Evolutionary conservation across 1,140 invertebrate species (phyloP).

Genomic region (Drosophila takahashii): DNA sequence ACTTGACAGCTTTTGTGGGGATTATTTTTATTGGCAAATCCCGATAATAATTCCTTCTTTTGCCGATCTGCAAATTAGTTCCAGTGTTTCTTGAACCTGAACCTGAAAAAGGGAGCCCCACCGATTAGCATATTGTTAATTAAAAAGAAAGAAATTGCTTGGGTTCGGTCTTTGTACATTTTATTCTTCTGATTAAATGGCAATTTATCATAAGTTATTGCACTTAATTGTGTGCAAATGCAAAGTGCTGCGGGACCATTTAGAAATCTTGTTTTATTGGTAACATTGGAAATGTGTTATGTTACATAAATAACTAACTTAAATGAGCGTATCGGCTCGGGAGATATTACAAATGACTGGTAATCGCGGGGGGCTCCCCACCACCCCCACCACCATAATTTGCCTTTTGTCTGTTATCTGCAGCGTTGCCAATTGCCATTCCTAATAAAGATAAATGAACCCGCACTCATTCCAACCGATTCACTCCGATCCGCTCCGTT

Average conservation of each 20-base stretch:
- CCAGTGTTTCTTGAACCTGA: constrained; percentile 54
- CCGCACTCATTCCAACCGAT: constrained; percentile 57
- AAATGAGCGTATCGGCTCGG: constrained; percentile 41
- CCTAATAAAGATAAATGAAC: constrained; percentile 79
- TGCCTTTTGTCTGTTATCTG: constrained; percentile 58
- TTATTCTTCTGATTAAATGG: constrained; percentile 54
- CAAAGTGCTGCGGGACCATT: constrained; percentile 36
- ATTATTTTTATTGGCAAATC: constrained; percentile 38
- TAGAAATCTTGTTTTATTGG: constrained; percentile 53
- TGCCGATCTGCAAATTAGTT: constrained; percentile 34
- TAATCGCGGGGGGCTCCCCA: constrained; percentile 7
- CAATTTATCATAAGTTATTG: constrained; percentile 61
- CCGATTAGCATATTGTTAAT: constrained; percentile 54
- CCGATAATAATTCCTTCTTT: constrained; percentile 59
- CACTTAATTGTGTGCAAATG: constrained; percentile 60
- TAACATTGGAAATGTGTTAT: constrained; percentile 37
- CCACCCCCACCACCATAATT: not conserved
- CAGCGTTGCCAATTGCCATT: constrained; percentile 72
- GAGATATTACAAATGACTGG: constrained; percentile 51
- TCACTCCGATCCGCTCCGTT: constrained; percentile 15
- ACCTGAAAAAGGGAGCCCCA: constrained; percentile 24
- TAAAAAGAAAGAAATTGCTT: constrained; percentile 41
- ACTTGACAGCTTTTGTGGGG: constrained; percentile 28
- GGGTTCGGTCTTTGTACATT: constrained; percentile 34
- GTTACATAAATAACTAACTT: constrained; percentile 72